A percentile compares a stretch with the other conserved stretches of the same genome.
Evolutionary conservation across 2,797 vertebrate species (phyloP).

Genomic region (Silurus lanzhouensis): DNA sequence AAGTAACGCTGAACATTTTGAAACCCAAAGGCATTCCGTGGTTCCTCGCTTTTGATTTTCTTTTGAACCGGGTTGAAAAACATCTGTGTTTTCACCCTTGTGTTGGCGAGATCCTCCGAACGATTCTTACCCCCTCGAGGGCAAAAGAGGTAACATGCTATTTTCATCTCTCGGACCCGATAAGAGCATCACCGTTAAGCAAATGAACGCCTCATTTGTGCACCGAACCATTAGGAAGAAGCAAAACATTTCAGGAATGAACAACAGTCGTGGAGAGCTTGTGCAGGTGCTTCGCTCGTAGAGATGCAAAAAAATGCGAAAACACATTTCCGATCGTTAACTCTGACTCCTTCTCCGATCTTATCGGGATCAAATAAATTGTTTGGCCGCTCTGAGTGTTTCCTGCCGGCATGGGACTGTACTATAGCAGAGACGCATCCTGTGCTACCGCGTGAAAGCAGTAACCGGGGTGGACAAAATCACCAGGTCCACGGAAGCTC

Average conservation of each 20-base stretch:
- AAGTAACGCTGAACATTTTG: background rate
- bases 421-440: constrained; percentile 37
- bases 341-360: constrained; percentile 65
- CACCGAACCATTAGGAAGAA: constrained; percentile 32
- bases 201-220: constrained; percentile 36
- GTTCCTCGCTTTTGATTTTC: background rate
- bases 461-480: background rate
- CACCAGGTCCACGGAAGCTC: background rate
- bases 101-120: background rate
- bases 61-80: background rate
- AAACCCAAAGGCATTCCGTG: background rate
- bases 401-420: constrained; percentile 35
- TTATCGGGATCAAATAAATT: constrained; percentile 55
- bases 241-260: constrained; percentile 44
- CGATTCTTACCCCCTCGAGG: background rate
- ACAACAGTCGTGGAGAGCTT: constrained; percentile 20
- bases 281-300: constrained; percentile 45
- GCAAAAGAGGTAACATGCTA: constrained; percentile 12
- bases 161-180: constrained; percentile 4
- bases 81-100: background rate
- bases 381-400: constrained; percentile 59
- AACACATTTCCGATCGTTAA: constrained; percentile 64
- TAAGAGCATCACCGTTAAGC: constrained; percentile 6
- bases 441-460: constrained; percentile 32
- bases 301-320: constrained; percentile 57